phyloP scores from a whole-genome alignment of 2,113 vertebrate genomes.

The Caracal caracal region DNA sequence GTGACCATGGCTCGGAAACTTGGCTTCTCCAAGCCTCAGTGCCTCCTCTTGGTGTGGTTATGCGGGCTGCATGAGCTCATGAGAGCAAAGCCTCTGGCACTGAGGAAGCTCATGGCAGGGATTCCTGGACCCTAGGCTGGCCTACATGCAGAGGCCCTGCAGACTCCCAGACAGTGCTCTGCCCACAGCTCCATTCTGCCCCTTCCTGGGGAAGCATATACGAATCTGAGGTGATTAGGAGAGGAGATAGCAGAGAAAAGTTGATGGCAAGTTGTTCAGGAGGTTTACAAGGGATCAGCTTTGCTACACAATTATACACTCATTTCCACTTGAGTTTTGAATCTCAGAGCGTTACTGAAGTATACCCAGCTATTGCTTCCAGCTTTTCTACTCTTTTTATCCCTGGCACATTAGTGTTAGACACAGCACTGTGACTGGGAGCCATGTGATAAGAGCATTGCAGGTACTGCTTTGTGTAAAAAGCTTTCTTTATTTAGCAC shows the following conservation, averaged over 20 bases:
- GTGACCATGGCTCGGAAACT: not conserved
- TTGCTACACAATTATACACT: no score
- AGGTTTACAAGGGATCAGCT: not conserved
- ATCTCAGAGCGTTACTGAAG: not conserved
- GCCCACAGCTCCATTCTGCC: not conserved
- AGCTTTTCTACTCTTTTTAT: not conserved
- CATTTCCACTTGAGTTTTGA: not conserved
- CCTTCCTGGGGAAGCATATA: not conserved
- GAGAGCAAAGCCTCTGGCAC: not conserved
- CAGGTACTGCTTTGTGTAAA: no score
- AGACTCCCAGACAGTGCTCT: not conserved
- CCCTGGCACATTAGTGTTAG: not conserved
- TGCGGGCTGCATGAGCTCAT: not conserved
- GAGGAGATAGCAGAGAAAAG: not conserved
- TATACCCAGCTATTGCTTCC: not conserved
- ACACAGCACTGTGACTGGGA: not conserved
- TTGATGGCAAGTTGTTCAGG: not conserved
- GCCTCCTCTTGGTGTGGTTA: not conserved
- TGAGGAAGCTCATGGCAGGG: not conserved
- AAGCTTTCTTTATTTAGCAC: not conserved
- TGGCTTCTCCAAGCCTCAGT: not conserved
- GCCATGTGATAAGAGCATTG: accelerated
- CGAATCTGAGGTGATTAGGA: not conserved
- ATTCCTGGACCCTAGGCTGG: not conserved
- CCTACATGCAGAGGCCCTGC: not conserved